Conservation (phyloP, 2,797 vertebrate genomes). For the Molossus molossus region DNA sequence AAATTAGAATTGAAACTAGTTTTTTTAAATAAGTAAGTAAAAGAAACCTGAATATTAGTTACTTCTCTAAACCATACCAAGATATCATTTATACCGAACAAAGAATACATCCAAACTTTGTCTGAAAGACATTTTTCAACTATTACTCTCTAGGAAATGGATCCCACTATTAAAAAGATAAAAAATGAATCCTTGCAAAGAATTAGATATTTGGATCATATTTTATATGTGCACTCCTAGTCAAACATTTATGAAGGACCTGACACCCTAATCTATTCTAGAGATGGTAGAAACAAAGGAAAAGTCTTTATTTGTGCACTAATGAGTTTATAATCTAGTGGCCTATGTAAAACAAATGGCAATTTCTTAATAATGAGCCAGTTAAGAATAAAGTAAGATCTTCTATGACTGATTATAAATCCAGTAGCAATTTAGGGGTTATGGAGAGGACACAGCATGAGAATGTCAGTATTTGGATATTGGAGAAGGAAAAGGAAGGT, state of each 20-base stretch:
- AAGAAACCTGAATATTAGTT: constrained; percentile 9
- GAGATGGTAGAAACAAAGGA: not conserved
- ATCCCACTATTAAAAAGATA: constrained; percentile 14
- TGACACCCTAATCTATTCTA: not conserved
- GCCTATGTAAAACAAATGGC: not conserved
- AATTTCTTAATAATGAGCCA: not conserved
- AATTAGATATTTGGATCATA: not conserved
- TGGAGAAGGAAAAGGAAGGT: not conserved
- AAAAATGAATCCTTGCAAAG: not conserved
- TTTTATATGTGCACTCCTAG: not conserved
- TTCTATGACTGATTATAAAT: not conserved
- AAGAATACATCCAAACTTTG: not conserved
- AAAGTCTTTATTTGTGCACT: not conserved
- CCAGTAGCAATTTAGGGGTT: not conserved
- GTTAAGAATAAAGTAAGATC: not conserved
- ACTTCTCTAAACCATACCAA: not conserved
- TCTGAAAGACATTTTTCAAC: not conserved
- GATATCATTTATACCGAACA: not conserved
- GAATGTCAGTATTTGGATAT: not conserved
- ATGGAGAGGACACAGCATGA: not conserved
- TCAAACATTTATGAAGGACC: constrained; percentile 1
- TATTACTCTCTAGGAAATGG: not conserved
- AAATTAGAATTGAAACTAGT: not conserved
- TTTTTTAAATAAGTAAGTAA: not conserved
- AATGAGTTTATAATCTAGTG: not conserved